These are phyloP conservation scores for Acanthis flammea DNA, from an alignment of 2,797 vertebrate genomes.

Conservation along the genomic window DNA sequence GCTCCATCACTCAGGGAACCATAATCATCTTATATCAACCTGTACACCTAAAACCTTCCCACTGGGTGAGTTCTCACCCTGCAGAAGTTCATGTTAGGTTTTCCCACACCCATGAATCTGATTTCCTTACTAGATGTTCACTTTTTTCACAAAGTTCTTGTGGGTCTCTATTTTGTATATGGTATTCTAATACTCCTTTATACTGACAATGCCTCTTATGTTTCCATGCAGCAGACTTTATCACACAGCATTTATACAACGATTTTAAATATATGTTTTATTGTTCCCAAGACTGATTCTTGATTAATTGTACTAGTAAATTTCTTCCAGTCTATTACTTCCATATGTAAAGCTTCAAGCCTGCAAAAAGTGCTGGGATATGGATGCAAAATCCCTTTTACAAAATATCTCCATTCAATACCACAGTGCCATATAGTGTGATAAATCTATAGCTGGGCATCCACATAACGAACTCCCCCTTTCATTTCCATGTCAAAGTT, in stretches of 20 bases:
- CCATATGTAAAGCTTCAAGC: not conserved
- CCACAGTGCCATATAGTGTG: not conserved
- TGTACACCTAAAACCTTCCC: not conserved
- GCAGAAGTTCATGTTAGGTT: not conserved
- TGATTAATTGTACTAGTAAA: not conserved
- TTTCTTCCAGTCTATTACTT: not conserved
- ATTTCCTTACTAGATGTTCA: not conserved
- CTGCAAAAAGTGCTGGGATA: not conserved
- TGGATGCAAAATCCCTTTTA: not conserved
- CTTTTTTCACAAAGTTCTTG: not conserved
- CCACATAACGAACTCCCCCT: not conserved
- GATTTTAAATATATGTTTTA: not conserved
- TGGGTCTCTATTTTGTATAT: not conserved
- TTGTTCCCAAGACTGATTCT: not conserved
- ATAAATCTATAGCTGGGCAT: not conserved
- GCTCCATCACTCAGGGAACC: not conserved
- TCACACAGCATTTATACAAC: not conserved
- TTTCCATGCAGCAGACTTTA: not conserved
- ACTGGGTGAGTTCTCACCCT: not conserved
- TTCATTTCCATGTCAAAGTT: not conserved
- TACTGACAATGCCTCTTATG: not conserved
- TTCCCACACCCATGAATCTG: not conserved
- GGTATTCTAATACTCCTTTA: not conserved
- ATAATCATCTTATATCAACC: not conserved
- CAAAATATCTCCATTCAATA: not conserved